phyloP scores from a whole-genome alignment of 1,140 invertebrate genomes.

The Heliconius hermathena region DNA sequence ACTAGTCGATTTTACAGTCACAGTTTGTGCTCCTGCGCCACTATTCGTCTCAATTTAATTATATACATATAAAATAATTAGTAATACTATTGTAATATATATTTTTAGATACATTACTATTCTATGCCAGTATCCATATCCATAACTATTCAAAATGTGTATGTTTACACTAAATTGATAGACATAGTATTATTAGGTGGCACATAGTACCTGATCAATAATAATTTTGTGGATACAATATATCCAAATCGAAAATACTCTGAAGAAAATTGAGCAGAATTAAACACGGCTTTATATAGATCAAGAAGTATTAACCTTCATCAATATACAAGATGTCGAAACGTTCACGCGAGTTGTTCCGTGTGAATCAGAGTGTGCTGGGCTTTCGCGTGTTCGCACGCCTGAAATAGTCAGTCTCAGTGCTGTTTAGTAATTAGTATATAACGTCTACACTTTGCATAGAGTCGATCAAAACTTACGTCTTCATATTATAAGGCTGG shows the following conservation, averaged over 20 bases:
- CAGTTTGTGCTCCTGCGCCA: too few species aligned
- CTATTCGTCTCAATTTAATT: too few species aligned
- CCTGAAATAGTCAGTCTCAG: constrained; percentile 67
- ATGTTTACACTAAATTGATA: too few species aligned
- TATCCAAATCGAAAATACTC: not conserved
- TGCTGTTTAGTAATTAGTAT: constrained; percentile 65
- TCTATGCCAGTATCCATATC: too few species aligned
- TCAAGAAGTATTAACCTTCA: constrained; percentile 59
- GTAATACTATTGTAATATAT: too few species aligned
- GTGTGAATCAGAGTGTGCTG: constrained; percentile 69
- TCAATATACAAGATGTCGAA: constrained; percentile 62
- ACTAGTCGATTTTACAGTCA: too few species aligned
- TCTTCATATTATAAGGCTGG: constrained; percentile 30
- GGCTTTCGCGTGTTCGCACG: constrained; percentile 61
- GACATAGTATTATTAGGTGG: too few species aligned
- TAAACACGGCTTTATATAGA: constrained; percentile 35
- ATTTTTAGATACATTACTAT: too few species aligned
- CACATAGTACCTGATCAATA: not conserved
- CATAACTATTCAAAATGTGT: too few species aligned
- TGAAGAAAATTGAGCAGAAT: not conserved
- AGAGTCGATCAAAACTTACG: constrained; percentile 32
- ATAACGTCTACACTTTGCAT: constrained; percentile 27
- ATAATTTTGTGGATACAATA: not conserved
- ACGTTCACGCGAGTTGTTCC: constrained; percentile 57
- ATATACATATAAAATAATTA: too few species aligned